These are phyloP conservation scores for Chaetodon trifascialis DNA, from an alignment of 2,113 vertebrate genomes.

Conservation along the genomic window DNA sequence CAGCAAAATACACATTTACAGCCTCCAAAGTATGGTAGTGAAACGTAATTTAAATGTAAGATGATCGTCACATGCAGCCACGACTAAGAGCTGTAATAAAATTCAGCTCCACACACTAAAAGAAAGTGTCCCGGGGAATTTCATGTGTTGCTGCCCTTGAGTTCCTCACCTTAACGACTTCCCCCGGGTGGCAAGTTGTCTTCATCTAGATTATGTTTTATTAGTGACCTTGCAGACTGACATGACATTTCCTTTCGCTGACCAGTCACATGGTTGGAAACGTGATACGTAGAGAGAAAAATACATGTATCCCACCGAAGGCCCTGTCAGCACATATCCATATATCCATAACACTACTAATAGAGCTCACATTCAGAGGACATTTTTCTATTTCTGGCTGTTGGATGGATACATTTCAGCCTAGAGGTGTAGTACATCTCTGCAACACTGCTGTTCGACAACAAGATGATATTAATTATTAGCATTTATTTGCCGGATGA, in stretches of 20 bases:
- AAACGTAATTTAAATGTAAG: background rate
- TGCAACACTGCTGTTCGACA: conserved; percentile 37
- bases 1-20: background rate
- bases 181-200: background rate
- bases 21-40: background rate
- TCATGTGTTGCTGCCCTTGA: background rate
- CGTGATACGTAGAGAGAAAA: conserved; percentile 61
- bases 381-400: conserved; percentile 64
- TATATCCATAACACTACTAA: conserved; percentile 62
- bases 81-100: background rate
- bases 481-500: conserved; percentile 4
- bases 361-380: conserved; percentile 59
- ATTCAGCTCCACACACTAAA: background rate
- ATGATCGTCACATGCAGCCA: too few relatives aligned
- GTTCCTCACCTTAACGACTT: background rate
- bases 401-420: conserved; percentile 46
- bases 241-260: conserved; percentile 68
- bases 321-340: conserved; percentile 62
- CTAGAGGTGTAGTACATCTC: conserved; percentile 49
- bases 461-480: conserved; percentile 34
- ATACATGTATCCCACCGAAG: conserved; percentile 42
- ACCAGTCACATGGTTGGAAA: conserved; percentile 65
- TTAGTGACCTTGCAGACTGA: conserved; percentile 60
- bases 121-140: background rate
- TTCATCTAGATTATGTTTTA: conserved; percentile 42